phyloP scores from a whole-genome alignment of 2,888 invertebrate species.

The Hesperia comma region DNA sequence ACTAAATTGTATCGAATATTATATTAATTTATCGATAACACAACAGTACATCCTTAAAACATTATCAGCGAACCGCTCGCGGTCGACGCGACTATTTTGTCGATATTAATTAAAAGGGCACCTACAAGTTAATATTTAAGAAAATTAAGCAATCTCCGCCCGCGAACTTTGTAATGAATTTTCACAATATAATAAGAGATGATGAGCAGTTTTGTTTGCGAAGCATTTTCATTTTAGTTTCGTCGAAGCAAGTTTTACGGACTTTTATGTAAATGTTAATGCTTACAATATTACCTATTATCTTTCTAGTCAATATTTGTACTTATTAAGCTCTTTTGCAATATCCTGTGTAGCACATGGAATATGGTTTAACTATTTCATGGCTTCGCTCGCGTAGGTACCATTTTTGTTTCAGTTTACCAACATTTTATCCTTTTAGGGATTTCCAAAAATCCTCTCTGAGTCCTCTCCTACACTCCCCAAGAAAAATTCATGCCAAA shows the following conservation, averaged over 20 bases:
- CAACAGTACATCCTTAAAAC: slow-evolving; percentile 58
- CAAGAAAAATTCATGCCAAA: too few species aligned
- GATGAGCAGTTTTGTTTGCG: slow-evolving; percentile 49
- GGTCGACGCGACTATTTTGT: slow-evolving; percentile 80
- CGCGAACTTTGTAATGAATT: slow-evolving; percentile 77
- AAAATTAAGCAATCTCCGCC: slow-evolving; percentile 82
- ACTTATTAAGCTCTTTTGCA: not conserved
- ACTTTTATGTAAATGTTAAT: not conserved
- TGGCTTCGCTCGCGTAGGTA: too few species aligned
- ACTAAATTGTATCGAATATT: too few species aligned
- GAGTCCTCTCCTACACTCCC: too few species aligned
- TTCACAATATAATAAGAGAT: slow-evolving; percentile 62
- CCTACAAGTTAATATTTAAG: slow-evolving; percentile 83
- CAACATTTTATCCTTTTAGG: too few species aligned
- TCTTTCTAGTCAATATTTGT: not conserved
- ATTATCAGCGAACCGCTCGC: slow-evolving; percentile 68
- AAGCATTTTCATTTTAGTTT: slow-evolving; percentile 21
- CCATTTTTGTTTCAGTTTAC: too few species aligned
- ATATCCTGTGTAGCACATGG: too few species aligned
- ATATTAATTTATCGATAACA: not conserved
- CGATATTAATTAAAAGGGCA: slow-evolving; percentile 84
- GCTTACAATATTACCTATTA: too few species aligned
- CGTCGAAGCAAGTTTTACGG: not conserved
- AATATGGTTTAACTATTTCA: too few species aligned
- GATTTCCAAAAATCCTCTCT: too few species aligned